A percentile compares a stretch with the other conserved stretches of the same genome.
Conservation (phyloP, 2,797 vertebrate genomes). For the Spinus pinus region DNA sequence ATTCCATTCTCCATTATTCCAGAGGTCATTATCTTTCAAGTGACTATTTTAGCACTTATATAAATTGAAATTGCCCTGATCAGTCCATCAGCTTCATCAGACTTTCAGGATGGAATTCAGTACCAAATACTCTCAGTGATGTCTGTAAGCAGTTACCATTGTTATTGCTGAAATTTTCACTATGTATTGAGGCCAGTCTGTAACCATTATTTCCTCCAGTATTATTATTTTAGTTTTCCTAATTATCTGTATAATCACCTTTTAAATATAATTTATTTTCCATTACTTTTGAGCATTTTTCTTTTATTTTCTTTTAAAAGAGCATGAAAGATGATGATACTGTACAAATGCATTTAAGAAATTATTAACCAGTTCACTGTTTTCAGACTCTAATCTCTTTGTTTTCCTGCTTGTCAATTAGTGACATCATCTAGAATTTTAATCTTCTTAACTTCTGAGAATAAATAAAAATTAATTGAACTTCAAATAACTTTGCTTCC, state of each 20-base stretch:
- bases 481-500: neutral
- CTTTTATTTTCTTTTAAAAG: neutral
- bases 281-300: neutral
- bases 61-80: neutral
- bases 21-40: neutral
- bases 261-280: neutral
- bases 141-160: neutral
- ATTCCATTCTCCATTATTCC: neutral
- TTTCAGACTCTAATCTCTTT: neutral
- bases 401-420: neutral
- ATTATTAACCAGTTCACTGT: neutral
- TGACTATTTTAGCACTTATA: neutral
- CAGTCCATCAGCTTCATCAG: neutral
- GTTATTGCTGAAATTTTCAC: neutral
- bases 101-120: neutral
- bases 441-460: neutral
- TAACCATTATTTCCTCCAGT: neutral
- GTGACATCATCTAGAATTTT: neutral
- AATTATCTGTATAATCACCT: neutral
- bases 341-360: neutral
- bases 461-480: neutral
- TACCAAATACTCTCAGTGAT: neutral
- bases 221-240: neutral
- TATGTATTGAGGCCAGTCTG: neutral
- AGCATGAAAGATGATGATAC: neutral